These are phyloP conservation scores for Lottia scabra DNA, from an alignment of 2,888 invertebrate genomes.

Conservation along the genomic window DNA sequence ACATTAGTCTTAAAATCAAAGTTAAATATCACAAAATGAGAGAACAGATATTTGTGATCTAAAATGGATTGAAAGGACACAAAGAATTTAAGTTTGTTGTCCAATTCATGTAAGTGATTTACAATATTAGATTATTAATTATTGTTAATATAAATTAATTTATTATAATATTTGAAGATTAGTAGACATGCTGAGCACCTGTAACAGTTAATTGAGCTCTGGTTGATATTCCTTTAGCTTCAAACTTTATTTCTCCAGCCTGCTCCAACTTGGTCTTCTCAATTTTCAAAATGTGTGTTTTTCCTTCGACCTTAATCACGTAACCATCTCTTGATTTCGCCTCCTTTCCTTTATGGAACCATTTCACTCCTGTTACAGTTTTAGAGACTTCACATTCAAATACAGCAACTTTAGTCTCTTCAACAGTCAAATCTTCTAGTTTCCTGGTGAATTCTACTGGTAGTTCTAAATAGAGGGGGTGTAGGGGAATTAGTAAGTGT, in stretches of 20 bases:
- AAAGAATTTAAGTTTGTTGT: no score
- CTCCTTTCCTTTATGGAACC: conserved; percentile 84
- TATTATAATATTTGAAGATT: not conserved
- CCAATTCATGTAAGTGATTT: no score
- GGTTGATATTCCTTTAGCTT: conserved; percentile 55
- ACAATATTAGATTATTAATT: not conserved
- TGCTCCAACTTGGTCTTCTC: conserved; percentile 56
- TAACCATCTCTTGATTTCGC: conserved; percentile 84
- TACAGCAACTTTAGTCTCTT: conserved; percentile 72
- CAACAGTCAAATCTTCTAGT: conserved; percentile 39
- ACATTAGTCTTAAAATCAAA: no score
- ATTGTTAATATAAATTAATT: not conserved
- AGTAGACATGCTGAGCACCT: conserved; percentile 40
- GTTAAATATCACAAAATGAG: no score
- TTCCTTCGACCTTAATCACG: conserved; percentile 83
- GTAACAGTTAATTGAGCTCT: conserved; percentile 56
- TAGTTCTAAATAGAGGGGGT: conserved; percentile 33
- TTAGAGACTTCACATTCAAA: conserved; percentile 94
- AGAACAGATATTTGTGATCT: no score
- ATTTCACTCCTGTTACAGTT: conserved; percentile 91
- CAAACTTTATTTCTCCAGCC: conserved; percentile 57
- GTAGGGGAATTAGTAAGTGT: no score
- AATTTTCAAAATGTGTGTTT: conserved; percentile 54
- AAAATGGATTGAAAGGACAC: no score
- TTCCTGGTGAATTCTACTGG: conserved; percentile 42